A percentile compares a stretch with the other conserved stretches of the same genome.
These are phyloP conservation scores for Drosophila ficusphila DNA, from an alignment of 1,140 invertebrate genomes.

Conservation along the genomic window DNA sequence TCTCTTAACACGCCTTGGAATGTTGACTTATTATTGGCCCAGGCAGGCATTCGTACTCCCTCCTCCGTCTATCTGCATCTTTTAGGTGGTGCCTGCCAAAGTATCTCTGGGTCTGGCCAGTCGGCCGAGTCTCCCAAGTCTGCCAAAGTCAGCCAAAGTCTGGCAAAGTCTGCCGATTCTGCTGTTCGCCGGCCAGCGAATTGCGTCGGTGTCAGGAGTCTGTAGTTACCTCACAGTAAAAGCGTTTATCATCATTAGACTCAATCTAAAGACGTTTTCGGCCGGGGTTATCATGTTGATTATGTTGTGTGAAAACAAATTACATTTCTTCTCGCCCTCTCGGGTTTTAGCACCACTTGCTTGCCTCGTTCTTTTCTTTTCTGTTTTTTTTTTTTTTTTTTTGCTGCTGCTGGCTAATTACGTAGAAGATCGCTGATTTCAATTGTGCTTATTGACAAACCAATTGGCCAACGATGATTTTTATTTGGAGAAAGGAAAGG, in stretches of 20 bases:
- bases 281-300: constrained; percentile 83
- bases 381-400: too few relatives aligned
- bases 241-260: constrained; percentile 84
- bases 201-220: constrained; percentile 78
- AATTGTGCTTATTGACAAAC: constrained; percentile 77
- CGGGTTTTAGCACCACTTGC: constrained; percentile 69
- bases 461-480: constrained; percentile 54
- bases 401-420: constrained; percentile 66
- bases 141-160: constrained; percentile 3
- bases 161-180: constrained; percentile 14
- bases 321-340: constrained; percentile 73
- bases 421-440: constrained; percentile 67
- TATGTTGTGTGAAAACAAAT: constrained; percentile 84
- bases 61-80: constrained; percentile 22
- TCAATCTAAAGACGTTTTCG: constrained; percentile 84
- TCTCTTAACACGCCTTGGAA: constrained; percentile 83
- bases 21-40: constrained; percentile 82
- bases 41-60: constrained; percentile 34
- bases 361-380: too few relatives aligned
- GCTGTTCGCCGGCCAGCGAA: not conserved
- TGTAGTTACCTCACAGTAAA: constrained; percentile 83
- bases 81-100: constrained; percentile 10
- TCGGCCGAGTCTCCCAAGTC: not conserved
- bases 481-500: constrained; percentile 69
- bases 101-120: constrained; percentile 6